Evolutionary conservation across 1,140 invertebrate species (phyloP).

Genomic region (Dreissena rostriformis): DNA sequence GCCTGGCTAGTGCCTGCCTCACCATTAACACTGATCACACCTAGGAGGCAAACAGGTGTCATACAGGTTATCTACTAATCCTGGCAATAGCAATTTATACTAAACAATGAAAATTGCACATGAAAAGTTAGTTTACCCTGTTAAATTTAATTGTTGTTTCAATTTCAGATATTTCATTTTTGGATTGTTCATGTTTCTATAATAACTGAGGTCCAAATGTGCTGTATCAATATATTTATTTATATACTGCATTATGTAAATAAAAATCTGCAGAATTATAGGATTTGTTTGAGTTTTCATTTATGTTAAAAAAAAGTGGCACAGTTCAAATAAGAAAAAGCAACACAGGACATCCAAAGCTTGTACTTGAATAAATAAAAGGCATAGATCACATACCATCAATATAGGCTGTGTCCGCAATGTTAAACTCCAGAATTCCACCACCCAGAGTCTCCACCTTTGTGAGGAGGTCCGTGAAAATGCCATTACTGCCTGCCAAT

Average conservation of each 20-base stretch:
- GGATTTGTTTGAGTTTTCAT: background rate
- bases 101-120: no score
- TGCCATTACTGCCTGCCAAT: constrained; percentile 64
- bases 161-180: no score
- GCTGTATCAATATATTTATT: no score
- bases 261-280: no score
- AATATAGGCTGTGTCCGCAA: constrained; percentile 54
- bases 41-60: constrained; percentile 32
- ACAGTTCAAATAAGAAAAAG: background rate
- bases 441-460: constrained; percentile 58
- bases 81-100: no score
- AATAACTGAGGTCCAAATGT: no score
- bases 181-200: no score
- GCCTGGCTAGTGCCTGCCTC: constrained; percentile 46
- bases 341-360: no score
- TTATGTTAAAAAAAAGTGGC: background rate
- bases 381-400: constrained; percentile 62
- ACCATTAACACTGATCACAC: constrained; percentile 66
- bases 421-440: constrained; percentile 66
- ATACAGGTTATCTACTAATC: no score
- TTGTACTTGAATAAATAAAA: background rate
- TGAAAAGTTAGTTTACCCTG: no score
- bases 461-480: constrained; percentile 31
- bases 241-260: no score
- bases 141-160: no score